Conservation (phyloP, 2,888 invertebrate species). For the Drosophila prostipennis region DNA sequence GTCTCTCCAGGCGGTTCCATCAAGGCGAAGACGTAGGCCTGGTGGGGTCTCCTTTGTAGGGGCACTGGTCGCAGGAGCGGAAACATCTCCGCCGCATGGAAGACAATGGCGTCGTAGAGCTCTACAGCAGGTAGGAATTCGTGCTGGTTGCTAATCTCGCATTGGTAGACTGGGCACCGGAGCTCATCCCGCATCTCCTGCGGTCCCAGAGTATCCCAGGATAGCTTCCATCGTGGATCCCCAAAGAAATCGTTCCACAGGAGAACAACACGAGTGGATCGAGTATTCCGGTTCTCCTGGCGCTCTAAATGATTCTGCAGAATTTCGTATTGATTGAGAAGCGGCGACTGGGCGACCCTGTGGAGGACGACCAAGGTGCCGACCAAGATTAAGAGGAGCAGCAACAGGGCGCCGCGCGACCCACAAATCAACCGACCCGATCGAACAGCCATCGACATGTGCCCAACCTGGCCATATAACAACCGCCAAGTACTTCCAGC, state of each 20-base stretch:
- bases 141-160: slow-evolving; percentile 84
- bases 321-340: slow-evolving; percentile 78
- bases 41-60: slow-evolving; percentile 78
- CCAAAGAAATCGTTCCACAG: slow-evolving; percentile 82
- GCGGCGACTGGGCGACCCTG: slow-evolving; percentile 60
- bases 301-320: slow-evolving; percentile 59
- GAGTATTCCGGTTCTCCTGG: neutral
- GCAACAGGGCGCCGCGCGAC: slow-evolving; percentile 27
- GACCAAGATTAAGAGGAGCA: slow-evolving; percentile 80
- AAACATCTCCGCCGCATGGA: slow-evolving; percentile 85
- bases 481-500: neutral
- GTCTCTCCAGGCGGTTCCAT: slow-evolving; percentile 85
- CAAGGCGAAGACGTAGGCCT: slow-evolving; percentile 85
- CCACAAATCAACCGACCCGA: slow-evolving; percentile 24
- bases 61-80: slow-evolving; percentile 82
- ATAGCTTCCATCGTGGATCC: slow-evolving; percentile 76
- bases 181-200: slow-evolving; percentile 71
- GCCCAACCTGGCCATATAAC: slow-evolving; percentile 18
- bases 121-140: slow-evolving; percentile 77
- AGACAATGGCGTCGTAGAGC: slow-evolving; percentile 85
- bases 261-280: slow-evolving; percentile 66
- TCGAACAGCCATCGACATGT: slow-evolving; percentile 53
- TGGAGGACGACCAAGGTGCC: slow-evolving; percentile 83
- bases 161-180: slow-evolving; percentile 83
- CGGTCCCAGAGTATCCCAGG: slow-evolving; percentile 69